Conservation (phyloP, 2,797 vertebrate genomes). For the Glyptemys insculpta region DNA sequence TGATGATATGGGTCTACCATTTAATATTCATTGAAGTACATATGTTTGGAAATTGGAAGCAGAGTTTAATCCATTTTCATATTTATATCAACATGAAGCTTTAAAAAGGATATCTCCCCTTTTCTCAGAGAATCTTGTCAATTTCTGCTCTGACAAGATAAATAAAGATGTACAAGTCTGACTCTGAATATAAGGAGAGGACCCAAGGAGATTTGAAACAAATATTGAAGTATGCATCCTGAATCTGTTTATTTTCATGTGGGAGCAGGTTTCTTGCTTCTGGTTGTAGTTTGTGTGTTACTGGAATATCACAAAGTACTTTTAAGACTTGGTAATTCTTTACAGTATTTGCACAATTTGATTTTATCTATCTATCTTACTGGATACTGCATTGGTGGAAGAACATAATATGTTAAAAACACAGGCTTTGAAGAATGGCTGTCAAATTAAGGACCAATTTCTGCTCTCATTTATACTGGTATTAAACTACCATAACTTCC, state of each 20-base stretch:
- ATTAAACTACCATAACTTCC: not conserved
- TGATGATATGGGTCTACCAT: slow-evolving; percentile 82
- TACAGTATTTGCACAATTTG: not conserved
- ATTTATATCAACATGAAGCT: slow-evolving; percentile 93
- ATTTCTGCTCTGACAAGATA: slow-evolving; percentile 71
- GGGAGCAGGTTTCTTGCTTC: not conserved
- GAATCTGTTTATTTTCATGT: slow-evolving; percentile 32
- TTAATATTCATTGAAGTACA: slow-evolving; percentile 89
- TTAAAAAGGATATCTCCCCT: slow-evolving; percentile 79
- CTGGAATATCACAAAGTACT: slow-evolving; percentile 1
- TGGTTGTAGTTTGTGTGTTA: slow-evolving; percentile 1
- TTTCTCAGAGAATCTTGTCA: slow-evolving; percentile 67
- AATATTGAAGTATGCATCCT: slow-evolving; percentile 31
- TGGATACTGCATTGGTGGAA: not conserved
- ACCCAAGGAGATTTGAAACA: slow-evolving; percentile 48
- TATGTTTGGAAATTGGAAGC: slow-evolving; percentile 87
- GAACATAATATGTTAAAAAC: not conserved
- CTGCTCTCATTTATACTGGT: not conserved
- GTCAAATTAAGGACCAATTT: not conserved
- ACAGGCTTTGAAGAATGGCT: not conserved
- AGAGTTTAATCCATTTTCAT: slow-evolving; percentile 90
- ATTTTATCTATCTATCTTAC: not conserved
- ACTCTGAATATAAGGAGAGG: slow-evolving; percentile 24
- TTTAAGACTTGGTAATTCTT: not conserved
- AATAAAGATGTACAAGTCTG: slow-evolving; percentile 55